Conservation (phyloP, 2,888 invertebrate genomes). For the Andrena praecox region DNA sequence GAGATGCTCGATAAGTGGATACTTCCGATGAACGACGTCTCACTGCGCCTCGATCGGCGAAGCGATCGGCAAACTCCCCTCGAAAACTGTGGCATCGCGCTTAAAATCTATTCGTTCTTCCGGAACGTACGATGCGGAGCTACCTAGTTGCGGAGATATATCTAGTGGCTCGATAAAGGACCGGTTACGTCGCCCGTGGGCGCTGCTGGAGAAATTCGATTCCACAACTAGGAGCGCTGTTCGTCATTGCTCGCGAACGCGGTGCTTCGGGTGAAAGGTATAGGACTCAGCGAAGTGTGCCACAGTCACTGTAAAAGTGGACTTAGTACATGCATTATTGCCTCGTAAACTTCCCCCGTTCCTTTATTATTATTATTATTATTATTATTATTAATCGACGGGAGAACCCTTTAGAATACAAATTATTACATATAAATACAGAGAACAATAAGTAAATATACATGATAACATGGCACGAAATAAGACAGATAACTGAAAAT, state of each 20-base stretch:
- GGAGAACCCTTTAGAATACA: too few relatives aligned
- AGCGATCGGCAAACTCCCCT: constrained; percentile 60
- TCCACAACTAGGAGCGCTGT: background rate
- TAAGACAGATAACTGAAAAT: too few relatives aligned
- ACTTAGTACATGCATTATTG: too few relatives aligned
- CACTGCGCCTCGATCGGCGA: constrained; percentile 21
- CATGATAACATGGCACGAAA: too few relatives aligned
- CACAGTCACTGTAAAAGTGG: too few relatives aligned
- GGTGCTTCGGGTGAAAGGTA: background rate
- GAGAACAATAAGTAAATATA: too few relatives aligned
- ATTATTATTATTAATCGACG: too few relatives aligned
- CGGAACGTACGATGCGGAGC: constrained; percentile 65
- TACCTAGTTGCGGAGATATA: constrained; percentile 29
- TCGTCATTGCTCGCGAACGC: background rate
- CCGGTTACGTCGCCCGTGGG: constrained; percentile 20
- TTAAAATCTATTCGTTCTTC: constrained; percentile 74
- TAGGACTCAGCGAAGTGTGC: background rate
- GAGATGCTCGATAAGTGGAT: constrained; percentile 58
- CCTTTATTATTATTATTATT: too few relatives aligned
- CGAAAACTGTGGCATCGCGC: constrained; percentile 62
- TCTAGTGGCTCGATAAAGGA: constrained; percentile 73
- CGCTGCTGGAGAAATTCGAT: background rate
- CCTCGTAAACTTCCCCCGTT: too few relatives aligned
- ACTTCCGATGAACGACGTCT: constrained; percentile 33
- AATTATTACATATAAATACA: too few relatives aligned